Percentiles rank a stretch among this genome's conserved stretches.
Evolutionary conservation across 2,113 vertebrate species (phyloP).

Genomic region (Ellobius talpinus): DNA sequence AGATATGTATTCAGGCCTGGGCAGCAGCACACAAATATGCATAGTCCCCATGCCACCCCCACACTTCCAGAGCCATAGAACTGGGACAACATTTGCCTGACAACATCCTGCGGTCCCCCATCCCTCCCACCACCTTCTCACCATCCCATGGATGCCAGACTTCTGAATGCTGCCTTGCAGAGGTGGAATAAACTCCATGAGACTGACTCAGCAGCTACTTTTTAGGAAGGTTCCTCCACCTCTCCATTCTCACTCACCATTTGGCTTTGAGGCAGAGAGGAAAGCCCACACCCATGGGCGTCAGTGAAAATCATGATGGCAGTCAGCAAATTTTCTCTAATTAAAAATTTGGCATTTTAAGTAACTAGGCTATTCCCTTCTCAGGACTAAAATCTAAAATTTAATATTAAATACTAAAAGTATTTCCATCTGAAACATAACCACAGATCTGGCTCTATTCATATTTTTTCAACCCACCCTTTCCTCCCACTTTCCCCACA

Average conservation of each 20-base stretch:
- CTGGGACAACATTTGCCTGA: slow-evolving; percentile 36
- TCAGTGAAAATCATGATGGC: background rate
- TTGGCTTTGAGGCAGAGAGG: slow-evolving; percentile 59
- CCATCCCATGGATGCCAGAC: slow-evolving; percentile 67
- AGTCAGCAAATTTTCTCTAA: background rate
- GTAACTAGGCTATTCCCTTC: slow-evolving; percentile 35
- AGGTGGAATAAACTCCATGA: background rate
- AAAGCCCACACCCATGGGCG: slow-evolving; percentile 48
- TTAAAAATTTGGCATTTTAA: slow-evolving; percentile 49
- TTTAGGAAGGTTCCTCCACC: slow-evolving; percentile 57
- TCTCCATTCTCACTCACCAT: slow-evolving; percentile 67
- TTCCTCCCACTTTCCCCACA: slow-evolving; percentile 72
- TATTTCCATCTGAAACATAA: slow-evolving; percentile 42
- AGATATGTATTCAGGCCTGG: background rate
- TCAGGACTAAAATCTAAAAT: slow-evolving; percentile 74
- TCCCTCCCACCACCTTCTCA: slow-evolving; percentile 75
- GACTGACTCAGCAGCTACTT: slow-evolving; percentile 71
- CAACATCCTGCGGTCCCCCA: slow-evolving; percentile 55
- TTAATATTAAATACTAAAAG: slow-evolving; percentile 24
- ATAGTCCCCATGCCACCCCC: background rate
- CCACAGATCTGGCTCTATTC: slow-evolving; percentile 66
- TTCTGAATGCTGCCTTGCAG: slow-evolving; percentile 51
- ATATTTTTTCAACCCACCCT: slow-evolving; percentile 64
- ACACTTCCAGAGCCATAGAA: background rate
- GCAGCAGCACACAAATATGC: background rate